Evolutionary conservation across 2,113 vertebrate genomes (phyloP).

Genomic region (Eira barbara): DNA sequence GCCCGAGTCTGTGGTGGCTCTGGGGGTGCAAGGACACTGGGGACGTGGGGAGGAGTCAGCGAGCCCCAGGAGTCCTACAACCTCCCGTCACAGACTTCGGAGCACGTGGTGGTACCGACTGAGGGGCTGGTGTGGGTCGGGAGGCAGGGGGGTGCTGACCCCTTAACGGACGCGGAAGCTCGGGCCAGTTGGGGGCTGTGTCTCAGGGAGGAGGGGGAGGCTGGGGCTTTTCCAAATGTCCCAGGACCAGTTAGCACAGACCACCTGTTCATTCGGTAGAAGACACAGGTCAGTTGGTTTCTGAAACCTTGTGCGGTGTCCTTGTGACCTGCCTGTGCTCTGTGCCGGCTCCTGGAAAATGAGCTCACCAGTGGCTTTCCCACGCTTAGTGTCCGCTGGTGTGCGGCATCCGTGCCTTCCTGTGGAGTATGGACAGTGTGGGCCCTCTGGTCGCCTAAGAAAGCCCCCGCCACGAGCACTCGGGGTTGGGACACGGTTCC

Average conservation of each 20-base stretch:
- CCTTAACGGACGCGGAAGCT: background rate
- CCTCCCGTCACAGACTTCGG: fast-evolving
- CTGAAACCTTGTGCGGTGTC: background rate
- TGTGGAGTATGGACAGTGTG: too few relatives aligned
- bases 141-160: background rate
- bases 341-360: background rate
- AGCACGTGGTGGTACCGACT: fast-evolving
- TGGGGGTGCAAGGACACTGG: fast-evolving
- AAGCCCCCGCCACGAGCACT: fast-evolving
- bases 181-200: background rate
- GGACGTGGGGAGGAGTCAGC: fast-evolving
- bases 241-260: background rate
- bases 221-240: fast-evolving
- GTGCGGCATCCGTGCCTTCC: fast-evolving
- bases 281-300: background rate
- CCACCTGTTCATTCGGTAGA: background rate
- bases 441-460: background rate
- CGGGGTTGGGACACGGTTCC: fast-evolving
- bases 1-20: fast-evolving
- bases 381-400: fast-evolving
- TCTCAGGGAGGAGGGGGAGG: background rate
- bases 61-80: background rate
- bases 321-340: fast-evolving
- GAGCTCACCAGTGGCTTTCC: background rate
- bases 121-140: fast-evolving